Conservation (phyloP, 2,888 invertebrate genomes). For the Heliconius ethilla region DNA sequence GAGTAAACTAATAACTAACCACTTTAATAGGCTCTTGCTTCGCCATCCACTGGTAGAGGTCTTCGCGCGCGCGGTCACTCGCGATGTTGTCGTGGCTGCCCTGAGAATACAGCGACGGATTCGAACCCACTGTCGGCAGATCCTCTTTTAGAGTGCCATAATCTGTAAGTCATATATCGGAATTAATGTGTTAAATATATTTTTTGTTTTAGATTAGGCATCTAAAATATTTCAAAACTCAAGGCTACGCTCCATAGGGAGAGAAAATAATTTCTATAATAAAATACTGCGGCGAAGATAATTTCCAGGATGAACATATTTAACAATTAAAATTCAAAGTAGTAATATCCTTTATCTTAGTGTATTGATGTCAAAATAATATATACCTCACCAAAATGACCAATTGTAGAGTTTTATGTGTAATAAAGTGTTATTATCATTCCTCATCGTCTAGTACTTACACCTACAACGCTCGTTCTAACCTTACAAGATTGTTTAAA, state of each 20-base stretch:
- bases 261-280: not conserved
- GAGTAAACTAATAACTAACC: slow-evolving; percentile 52
- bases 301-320: not conserved
- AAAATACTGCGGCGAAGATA: not conserved
- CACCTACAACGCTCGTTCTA: too few species aligned
- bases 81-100: slow-evolving; percentile 77
- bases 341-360: not conserved
- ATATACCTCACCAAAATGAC: too few species aligned
- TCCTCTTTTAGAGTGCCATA: slow-evolving; percentile 89
- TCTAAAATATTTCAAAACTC: too few species aligned
- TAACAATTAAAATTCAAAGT: not conserved
- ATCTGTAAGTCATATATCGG: slow-evolving; percentile 67
- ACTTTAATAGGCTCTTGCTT: slow-evolving; percentile 88
- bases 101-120: slow-evolving; percentile 83
- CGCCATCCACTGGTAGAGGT: slow-evolving; percentile 98
- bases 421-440: too few species aligned
- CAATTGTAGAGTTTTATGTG: too few species aligned
- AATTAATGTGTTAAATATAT: too few species aligned
- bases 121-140: slow-evolving; percentile 84
- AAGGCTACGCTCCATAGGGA: not conserved
- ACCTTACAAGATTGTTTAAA: too few species aligned
- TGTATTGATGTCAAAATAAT: too few species aligned
- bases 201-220: too few species aligned
- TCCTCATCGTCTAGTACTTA: too few species aligned
- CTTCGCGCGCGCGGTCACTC: slow-evolving; percentile 87